Percentiles rank a stretch among this genome's conserved stretches.
These are phyloP conservation scores for Solenopsis invicta DNA, from an alignment of 1,140 invertebrate genomes.

Conservation along the genomic window DNA sequence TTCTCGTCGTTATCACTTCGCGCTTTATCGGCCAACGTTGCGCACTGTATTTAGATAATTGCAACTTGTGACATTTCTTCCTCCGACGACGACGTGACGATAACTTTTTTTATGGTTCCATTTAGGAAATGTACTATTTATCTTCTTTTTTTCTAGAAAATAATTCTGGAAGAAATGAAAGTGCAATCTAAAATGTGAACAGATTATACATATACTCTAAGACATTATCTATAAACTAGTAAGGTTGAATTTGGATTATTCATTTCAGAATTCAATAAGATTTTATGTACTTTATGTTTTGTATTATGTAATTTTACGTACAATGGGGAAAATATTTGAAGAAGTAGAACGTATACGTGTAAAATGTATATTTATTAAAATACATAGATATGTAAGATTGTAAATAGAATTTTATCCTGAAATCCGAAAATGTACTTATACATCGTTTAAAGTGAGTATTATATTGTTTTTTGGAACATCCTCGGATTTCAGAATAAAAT, in stretches of 20 bases:
- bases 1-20: conserved; percentile 24
- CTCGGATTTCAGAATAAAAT: too few species aligned
- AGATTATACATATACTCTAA: neutral
- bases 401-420: neutral
- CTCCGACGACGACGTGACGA: neutral
- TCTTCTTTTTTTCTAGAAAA: neutral
- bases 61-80: conserved; percentile 12
- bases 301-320: neutral
- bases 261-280: neutral
- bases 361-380: neutral
- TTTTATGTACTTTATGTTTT: neutral
- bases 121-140: conserved; percentile 10
- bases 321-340: neutral
- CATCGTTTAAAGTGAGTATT: neutral
- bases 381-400: neutral
- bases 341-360: neutral
- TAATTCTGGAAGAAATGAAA: neutral
- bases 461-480: neutral
- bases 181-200: neutral
- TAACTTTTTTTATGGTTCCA: neutral
- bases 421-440: neutral
- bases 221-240: too few species aligned
- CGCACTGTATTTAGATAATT: conserved; percentile 47
- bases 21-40: conserved; percentile 25
- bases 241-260: neutral